These are phyloP conservation scores for Microtus richardsoni DNA, from an alignment of 2,113 vertebrate genomes.

Conservation along the genomic window DNA sequence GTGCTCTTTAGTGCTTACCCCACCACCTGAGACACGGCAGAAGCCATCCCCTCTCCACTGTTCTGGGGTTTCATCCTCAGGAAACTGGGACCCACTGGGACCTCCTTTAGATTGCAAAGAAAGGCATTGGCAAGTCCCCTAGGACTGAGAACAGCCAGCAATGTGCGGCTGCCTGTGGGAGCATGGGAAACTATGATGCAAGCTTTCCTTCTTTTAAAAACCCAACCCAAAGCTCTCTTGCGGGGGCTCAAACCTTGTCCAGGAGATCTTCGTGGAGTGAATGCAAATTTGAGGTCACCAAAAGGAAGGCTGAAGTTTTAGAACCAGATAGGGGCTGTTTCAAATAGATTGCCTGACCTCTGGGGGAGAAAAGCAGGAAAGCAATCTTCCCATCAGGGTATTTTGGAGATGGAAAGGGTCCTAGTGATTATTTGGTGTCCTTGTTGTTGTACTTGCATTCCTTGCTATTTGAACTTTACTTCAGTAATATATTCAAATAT, in stretches of 20 bases:
- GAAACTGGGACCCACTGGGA: not conserved
- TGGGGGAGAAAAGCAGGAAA: slow-evolving; percentile 41
- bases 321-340: not conserved
- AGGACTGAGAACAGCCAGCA: not conserved
- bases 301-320: slow-evolving; percentile 11
- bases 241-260: not conserved
- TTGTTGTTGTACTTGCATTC: slow-evolving; percentile 34
- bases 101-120: not conserved
- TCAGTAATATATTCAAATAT: not conserved
- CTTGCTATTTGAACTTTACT: not conserved
- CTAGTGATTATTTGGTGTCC: not conserved
- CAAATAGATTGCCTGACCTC: slow-evolving; percentile 19
- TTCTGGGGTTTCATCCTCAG: not conserved
- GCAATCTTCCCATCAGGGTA: slow-evolving; percentile 45
- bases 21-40: not conserved
- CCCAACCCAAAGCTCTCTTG: not conserved
- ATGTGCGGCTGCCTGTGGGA: not conserved
- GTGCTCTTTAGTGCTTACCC: not conserved
- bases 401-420: slow-evolving; percentile 47
- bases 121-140: not conserved
- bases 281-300: not conserved
- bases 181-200: not conserved
- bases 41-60: not conserved
- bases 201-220: not conserved
- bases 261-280: not conserved